Conservation (phyloP, 1,140 invertebrate genomes). For the Trachymyrmex cornetzi region DNA sequence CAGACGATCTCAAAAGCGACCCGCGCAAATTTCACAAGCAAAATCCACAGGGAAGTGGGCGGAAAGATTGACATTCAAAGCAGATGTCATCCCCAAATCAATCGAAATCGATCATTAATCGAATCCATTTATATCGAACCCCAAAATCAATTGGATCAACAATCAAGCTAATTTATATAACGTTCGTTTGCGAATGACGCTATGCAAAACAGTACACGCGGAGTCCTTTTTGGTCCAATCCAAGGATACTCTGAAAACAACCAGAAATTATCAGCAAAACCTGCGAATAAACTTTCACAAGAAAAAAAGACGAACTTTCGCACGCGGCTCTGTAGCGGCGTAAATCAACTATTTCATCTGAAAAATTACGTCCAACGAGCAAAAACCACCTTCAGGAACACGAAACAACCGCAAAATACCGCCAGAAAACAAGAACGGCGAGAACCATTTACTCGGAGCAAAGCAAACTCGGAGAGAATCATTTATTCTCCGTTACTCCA, state of each 20-base stretch:
- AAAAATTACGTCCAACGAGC: conserved; percentile 23
- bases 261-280: conserved; percentile 34
- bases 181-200: conserved; percentile 33
- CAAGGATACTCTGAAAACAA: conserved; percentile 29
- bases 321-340: conserved; percentile 43
- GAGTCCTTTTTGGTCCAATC: conserved; percentile 50
- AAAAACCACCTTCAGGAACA: conserved; percentile 5
- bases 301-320: background rate
- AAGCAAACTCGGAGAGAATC: background rate
- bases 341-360: background rate
- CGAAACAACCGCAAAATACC: background rate
- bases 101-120: conserved; percentile 33
- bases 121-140: conserved; percentile 4
- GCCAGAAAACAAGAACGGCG: background rate
- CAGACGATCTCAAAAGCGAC: background rate
- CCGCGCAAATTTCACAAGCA: background rate
- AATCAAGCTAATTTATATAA: conserved; percentile 18
- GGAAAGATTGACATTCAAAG: conserved; percentile 10
- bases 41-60: conserved; percentile 33
- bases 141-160: background rate
- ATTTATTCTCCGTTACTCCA: background rate
- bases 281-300: background rate
- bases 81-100: conserved; percentile 37
- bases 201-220: conserved; percentile 49
- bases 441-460: background rate